phyloP scores from a whole-genome alignment of 2,888 invertebrate genomes.

The Luperina nickerlii region DNA sequence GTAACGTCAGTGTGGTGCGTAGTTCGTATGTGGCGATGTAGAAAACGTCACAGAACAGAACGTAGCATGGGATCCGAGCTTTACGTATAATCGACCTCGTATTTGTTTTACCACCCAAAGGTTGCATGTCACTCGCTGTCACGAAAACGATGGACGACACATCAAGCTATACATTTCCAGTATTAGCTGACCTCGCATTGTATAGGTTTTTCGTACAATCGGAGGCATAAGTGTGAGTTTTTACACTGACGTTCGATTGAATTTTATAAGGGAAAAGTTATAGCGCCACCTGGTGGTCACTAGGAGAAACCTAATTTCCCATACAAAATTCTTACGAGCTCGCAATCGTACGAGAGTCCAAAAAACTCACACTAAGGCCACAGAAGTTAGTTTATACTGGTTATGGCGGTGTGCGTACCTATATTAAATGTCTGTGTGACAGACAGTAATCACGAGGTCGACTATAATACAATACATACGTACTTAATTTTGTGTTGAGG shows the following conservation, averaged over 20 bases:
- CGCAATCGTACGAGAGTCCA: no score
- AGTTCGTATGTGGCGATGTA: no score
- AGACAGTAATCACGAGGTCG: background rate
- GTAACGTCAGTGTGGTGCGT: no score
- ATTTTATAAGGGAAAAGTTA: no score
- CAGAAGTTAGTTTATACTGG: background rate
- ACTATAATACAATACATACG: conserved; percentile 22
- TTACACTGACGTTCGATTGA: no score
- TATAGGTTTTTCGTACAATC: background rate
- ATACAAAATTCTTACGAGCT: no score
- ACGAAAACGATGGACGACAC: background rate
- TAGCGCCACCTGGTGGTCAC: no score
- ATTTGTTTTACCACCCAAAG: background rate
- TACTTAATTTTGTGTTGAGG: conserved; percentile 75
- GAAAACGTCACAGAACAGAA: background rate
- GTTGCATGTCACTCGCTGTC: background rate
- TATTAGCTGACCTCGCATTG: no score
- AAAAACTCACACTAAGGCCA: no score
- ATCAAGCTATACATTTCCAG: no score
- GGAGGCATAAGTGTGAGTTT: no score
- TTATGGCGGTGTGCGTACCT: background rate
- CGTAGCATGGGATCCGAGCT: background rate
- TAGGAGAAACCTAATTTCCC: no score
- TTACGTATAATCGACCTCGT: background rate
- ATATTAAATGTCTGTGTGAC: background rate